Conservation (phyloP, 2,113 vertebrate species). For the Elephantulus edwardii region DNA sequence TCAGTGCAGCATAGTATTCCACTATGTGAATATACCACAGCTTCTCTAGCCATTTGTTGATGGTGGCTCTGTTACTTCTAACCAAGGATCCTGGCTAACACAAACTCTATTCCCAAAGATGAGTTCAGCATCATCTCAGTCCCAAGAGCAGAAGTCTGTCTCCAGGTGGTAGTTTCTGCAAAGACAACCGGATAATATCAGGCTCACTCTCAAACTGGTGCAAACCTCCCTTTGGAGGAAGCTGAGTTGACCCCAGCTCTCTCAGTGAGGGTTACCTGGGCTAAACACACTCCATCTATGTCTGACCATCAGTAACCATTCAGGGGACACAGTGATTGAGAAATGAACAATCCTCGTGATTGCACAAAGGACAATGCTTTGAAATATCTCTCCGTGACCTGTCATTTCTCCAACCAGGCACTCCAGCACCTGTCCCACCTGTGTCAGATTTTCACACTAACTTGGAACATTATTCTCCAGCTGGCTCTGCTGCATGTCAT, state of each 20-base stretch:
- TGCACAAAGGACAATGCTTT: neutral
- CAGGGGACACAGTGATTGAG: neutral
- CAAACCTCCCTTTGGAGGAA: neutral
- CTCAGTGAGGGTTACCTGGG: neutral
- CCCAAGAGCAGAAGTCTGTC: neutral
- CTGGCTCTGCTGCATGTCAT: neutral
- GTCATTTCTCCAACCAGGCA: neutral
- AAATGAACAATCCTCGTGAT: neutral
- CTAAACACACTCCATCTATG: neutral
- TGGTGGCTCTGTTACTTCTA: neutral
- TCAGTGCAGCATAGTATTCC: too few relatives aligned
- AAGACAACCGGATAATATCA: neutral
- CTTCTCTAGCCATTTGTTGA: too few relatives aligned
- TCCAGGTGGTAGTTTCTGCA: neutral
- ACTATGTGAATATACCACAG: too few relatives aligned
- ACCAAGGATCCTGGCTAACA: neutral
- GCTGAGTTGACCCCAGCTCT: neutral
- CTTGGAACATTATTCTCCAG: neutral
- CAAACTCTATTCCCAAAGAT: neutral
- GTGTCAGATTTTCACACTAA: neutral
- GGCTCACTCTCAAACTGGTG: neutral
- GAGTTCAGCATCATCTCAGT: neutral
- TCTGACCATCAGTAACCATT: neutral
- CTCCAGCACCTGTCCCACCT: conserved; percentile 17
- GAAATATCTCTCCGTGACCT: conserved; percentile 5